Base-by-base conservation (phyloP, 2,888 invertebrate genomes). In the Dinocampus coccinellae region DNA sequence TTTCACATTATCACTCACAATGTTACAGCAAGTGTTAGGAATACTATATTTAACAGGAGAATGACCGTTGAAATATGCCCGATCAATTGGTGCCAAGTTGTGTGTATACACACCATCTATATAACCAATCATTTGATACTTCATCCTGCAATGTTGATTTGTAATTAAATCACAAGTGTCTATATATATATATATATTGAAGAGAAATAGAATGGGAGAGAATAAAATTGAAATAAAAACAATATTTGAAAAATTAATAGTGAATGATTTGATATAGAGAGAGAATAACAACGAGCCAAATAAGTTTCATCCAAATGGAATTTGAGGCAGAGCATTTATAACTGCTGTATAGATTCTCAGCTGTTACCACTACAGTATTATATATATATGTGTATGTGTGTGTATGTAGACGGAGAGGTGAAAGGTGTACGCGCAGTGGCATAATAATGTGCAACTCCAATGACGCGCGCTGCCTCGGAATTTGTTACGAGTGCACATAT, bases 41-140 rank as follows among this genome's bases (percentile, higher is more conserved):
- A 47, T n/a, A 83, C 84, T 84, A 84, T 84, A 83, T 84, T 84
- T 83, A 83, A 70, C 78, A 79, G 82, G 83, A 84, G 84, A 84
- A 84, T 82, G 84, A 84, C 84, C 84, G 84, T 83, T 81, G 81
- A 79, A 81, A 83, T 84, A 84, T 84, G 84, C 82, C 82, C 70
- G 70, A 75, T 75, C 75, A 71, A 73, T 75, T 58, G 69, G 75
- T 75, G 73, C 75, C 75, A 73, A 74, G 58, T 68, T 57, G 69
- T 52, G 33, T 4, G 36, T 62, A 10, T 22, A 16, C 16, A n/a
- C n/a, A n/a, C n/a, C n/a, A n/a, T 47, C 47, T 47, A 3, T 47
- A 47, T 47, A 47, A 9, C 7, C n/a, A n/a, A n/a, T n/a, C n/a
- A n/a, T n/a, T n/a, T n/a, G n/a, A n/a, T n/a, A n/a, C n/a, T n/a